phyloP scores from a whole-genome alignment of 2,113 vertebrate species.

The Myotis davidii region DNA sequence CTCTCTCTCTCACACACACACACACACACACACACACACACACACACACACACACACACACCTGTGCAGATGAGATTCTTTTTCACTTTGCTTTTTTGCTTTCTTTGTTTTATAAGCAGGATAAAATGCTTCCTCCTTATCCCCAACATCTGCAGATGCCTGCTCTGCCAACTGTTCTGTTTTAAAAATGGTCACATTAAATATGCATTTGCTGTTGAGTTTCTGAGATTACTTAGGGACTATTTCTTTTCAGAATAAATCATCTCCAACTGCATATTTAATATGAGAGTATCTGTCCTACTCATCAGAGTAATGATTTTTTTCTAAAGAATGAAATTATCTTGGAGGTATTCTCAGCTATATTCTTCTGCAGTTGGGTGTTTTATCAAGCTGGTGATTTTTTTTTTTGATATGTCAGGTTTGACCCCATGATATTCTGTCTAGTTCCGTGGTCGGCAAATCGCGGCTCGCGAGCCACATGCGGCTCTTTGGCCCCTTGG shows the following conservation, averaged over 20 bases:
- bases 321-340: background rate
- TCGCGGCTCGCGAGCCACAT: too few species aligned
- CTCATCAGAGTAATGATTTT: conserved; percentile 43
- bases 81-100: background rate
- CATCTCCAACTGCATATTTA: conserved; percentile 56
- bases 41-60: background rate
- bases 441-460: background rate
- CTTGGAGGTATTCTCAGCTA: background rate
- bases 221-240: conserved; percentile 61
- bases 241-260: conserved; percentile 67
- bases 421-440: background rate
- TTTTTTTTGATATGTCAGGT: background rate
- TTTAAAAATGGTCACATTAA: conserved; percentile 62
- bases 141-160: background rate
- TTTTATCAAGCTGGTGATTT: background rate
- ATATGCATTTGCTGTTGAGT: conserved; percentile 67
- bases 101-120: background rate
- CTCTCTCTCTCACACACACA: background rate
- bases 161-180: conserved; percentile 23
- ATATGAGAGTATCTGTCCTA: conserved; percentile 23
- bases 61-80: background rate
- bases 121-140: background rate
- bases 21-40: background rate
- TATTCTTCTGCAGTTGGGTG: background rate
- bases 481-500: too few species aligned